These are phyloP conservation scores for Dinoponera quadriceps DNA, from an alignment of 1,140 invertebrate genomes.

Conservation along the genomic window DNA sequence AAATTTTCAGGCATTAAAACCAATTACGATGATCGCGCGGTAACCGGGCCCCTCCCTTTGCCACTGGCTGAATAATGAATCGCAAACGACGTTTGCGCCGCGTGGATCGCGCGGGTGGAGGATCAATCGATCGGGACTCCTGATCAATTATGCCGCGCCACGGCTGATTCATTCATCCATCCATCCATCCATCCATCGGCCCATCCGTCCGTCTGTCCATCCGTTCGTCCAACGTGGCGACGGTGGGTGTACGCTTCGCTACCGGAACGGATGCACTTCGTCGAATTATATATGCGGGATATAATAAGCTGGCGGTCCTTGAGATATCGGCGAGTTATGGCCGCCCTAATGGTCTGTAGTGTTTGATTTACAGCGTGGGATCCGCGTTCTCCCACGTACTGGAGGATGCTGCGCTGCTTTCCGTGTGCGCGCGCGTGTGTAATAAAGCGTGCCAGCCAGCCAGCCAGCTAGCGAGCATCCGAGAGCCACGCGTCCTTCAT, in stretches of 20 bases:
- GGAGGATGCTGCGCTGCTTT: slow-evolving; percentile 69
- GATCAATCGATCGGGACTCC: slow-evolving; percentile 59
- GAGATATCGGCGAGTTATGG: slow-evolving; percentile 85
- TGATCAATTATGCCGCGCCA: slow-evolving; percentile 52
- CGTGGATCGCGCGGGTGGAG: slow-evolving; percentile 58
- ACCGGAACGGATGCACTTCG: slow-evolving; percentile 78
- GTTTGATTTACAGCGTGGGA: slow-evolving; percentile 84
- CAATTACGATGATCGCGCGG: slow-evolving; percentile 56
- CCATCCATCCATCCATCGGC: slow-evolving; percentile 27
- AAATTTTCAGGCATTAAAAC: slow-evolving; percentile 58
- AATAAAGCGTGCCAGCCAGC: slow-evolving; percentile 65
- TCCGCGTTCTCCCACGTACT: slow-evolving; percentile 46
- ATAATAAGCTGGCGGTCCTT: slow-evolving; percentile 85
- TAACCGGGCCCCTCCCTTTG: slow-evolving; percentile 10
- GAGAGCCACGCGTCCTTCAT: slow-evolving; percentile 37
- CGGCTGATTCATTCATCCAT: slow-evolving; percentile 31
- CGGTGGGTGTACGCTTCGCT: slow-evolving; percentile 50
- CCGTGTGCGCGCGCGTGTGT: slow-evolving; percentile 54
- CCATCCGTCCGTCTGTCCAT: neutral
- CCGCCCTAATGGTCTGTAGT: slow-evolving; percentile 82
- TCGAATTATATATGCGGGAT: slow-evolving; percentile 84
- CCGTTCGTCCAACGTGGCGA: slow-evolving; percentile 24
- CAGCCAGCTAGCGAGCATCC: slow-evolving; percentile 8
- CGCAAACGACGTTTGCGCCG: slow-evolving; percentile 48
- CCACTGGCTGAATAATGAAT: slow-evolving; percentile 60